Conservation (phyloP, 2,113 vertebrate species). For the Python bivittatus region DNA sequence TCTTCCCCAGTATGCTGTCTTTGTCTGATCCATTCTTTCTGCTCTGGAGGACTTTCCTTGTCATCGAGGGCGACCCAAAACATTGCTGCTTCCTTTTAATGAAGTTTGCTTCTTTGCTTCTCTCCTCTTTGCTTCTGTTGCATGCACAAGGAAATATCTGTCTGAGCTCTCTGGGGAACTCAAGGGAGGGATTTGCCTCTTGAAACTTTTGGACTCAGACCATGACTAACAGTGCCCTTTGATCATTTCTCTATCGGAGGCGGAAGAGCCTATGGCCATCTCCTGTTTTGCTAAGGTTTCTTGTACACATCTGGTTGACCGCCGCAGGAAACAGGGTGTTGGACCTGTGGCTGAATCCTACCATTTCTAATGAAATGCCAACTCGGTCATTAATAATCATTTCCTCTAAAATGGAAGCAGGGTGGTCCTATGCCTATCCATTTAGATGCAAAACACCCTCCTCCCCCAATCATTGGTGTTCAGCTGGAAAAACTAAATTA, state of each 20-base stretch:
- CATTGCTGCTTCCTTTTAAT: not conserved
- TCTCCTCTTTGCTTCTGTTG: not conserved
- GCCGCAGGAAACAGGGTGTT: not conserved
- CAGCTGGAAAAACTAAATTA: too few relatives aligned
- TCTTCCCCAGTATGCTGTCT: too few relatives aligned
- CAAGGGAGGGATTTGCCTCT: too few relatives aligned
- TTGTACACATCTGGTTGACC: not conserved
- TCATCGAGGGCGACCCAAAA: not conserved
- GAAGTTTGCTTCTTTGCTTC: not conserved
- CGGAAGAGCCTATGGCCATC: not conserved
- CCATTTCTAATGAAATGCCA: not conserved
- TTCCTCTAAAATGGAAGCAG: not conserved
- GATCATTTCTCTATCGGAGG: not conserved
- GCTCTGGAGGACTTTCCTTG: not conserved
- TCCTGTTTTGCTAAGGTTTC: not conserved
- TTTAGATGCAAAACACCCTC: not conserved
- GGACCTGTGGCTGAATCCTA: not conserved
- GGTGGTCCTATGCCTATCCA: not conserved
- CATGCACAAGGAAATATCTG: not conserved
- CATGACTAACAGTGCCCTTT: not conserved
- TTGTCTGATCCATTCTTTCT: not conserved
- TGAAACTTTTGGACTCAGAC: not conserved
- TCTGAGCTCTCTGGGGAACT: not conserved
- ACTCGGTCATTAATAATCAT: not conserved
- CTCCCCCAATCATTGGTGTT: too few relatives aligned